A percentile compares a stretch with the other conserved stretches of the same genome.
Evolutionary conservation across 2,888 invertebrate genomes (phyloP).

Genomic region (Actias luna): DNA sequence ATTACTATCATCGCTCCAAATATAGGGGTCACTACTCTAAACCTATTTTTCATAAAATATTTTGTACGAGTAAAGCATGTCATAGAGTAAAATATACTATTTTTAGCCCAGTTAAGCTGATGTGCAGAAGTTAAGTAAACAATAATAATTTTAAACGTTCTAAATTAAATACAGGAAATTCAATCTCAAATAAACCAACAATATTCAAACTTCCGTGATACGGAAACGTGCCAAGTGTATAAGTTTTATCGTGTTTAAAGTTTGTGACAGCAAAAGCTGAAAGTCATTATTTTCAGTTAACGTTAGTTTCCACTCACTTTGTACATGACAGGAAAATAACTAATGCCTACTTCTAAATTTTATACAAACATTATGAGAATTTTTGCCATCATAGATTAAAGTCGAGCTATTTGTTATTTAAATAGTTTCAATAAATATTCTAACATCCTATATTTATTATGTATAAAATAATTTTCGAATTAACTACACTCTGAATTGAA

Average conservation of each 20-base stretch:
- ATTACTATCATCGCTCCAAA: too few species aligned
- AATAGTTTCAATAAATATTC: too few species aligned
- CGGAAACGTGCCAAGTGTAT: constrained; percentile 25
- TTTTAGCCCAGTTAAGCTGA: too few species aligned
- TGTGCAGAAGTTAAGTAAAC: too few species aligned
- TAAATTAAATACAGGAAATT: background rate
- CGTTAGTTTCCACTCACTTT: constrained; percentile 1
- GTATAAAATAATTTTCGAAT: too few species aligned
- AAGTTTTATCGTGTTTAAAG: constrained; percentile 25
- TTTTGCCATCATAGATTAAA: background rate
- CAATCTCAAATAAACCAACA: constrained; percentile 3
- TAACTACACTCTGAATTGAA: too few species aligned
- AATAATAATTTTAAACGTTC: background rate
- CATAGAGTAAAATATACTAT: too few species aligned
- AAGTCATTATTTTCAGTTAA: constrained; percentile 35
- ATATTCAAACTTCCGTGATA: constrained; percentile 18
- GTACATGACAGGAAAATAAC: background rate
- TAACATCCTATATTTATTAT: too few species aligned
- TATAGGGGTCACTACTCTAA: too few species aligned
- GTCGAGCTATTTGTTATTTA: background rate
- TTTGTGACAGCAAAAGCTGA: constrained; percentile 26
- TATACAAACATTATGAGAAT: background rate
- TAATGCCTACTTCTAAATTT: background rate
- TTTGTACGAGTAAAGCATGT: too few species aligned
- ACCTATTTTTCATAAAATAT: too few species aligned